Evolutionary conservation across 64 coral and sea anemone species (phyloP).

Genomic region (Platygyra sinensis): DNA sequence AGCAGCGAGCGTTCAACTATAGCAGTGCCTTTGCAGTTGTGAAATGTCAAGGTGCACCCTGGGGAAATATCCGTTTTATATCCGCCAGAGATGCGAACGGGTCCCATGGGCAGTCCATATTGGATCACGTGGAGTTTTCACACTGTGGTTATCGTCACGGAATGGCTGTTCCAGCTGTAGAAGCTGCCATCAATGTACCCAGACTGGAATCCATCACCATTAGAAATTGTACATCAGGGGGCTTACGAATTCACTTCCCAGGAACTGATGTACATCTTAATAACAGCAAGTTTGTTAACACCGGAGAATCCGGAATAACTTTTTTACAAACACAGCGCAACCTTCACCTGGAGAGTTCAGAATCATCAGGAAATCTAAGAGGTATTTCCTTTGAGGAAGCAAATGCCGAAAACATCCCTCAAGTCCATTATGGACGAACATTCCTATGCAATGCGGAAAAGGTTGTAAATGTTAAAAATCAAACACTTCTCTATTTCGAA

Average conservation of each 20-base stretch:
- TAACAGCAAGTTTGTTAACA: conserved; percentile 35
- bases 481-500: conserved; percentile 49
- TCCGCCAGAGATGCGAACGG: background rate
- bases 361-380: background rate
- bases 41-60: conserved; percentile 38
- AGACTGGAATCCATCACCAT: conserved; percentile 37
- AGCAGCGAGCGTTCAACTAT: background rate
- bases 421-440: conserved; percentile 50
- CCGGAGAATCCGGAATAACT: conserved; percentile 16
- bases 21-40: background rate
- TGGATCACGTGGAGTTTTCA: conserved; percentile 51
- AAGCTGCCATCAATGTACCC: conserved; percentile 27
- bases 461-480: background rate
- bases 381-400: conserved; percentile 57
- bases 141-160: conserved; percentile 59
- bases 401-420: conserved; percentile 31
- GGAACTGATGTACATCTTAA: conserved; percentile 1
- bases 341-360: conserved; percentile 23
- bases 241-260: conserved; percentile 19
- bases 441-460: conserved; percentile 37
- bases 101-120: conserved; percentile 10
- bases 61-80: conserved; percentile 72
- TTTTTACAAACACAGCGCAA: conserved; percentile 13
- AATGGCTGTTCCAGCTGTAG: conserved; percentile 40
- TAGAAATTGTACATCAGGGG: conserved; percentile 61